Base-by-base conservation (phyloP, 1,140 invertebrate species). In the Homalodisca vitripennis region DNA sequence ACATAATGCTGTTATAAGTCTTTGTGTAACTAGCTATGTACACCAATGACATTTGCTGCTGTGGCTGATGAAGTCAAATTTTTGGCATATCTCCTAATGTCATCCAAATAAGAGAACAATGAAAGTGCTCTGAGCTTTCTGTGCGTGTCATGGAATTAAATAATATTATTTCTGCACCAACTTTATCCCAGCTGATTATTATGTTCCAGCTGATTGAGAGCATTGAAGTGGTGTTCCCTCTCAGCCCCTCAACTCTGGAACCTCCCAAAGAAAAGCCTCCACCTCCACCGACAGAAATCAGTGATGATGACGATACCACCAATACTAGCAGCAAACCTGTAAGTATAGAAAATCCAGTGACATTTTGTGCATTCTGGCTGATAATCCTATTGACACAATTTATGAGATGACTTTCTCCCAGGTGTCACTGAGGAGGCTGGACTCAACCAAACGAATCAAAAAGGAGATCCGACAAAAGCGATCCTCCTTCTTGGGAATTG, bases 221-320 rank as follows among this genome's bases (percentile, higher is more conserved):
- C 26, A 60, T 34, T n/a, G 68, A 64, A 6, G 41, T 64, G 46
- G 46, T 69, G 29, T 69, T 69, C 29, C 68, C 68, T 6, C 81
- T 53, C 68, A 84, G 72, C 78, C 82, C 85, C 13, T 86, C 84
- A 67, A 85, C 82, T 63, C 75, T 90, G 72, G 88, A 92, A 77
- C 92, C 92, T 2, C 92, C 92, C 0, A 93, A 92, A 75, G 91
- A 91, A 75, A 93, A 93, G 78, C 92, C 92, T 53, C 92, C 92
- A 17, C 92, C 92, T n/a, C 91, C 91, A 22, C 91, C 92, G 0
- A 82, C 84, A 0, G 88, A 89, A 34, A 74, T 81, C 2, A 82
- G 81, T 69, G 82, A 84, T 60, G 82, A 83, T 26, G 82, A 84
- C 53, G 79, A 77, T 53, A 73, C 63, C 32, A 47, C 27, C 13